Percentiles rank a stretch among this genome's conserved stretches.
Conservation (phyloP, 2,888 invertebrate genomes). For the Hanleya hanleyi region DNA sequence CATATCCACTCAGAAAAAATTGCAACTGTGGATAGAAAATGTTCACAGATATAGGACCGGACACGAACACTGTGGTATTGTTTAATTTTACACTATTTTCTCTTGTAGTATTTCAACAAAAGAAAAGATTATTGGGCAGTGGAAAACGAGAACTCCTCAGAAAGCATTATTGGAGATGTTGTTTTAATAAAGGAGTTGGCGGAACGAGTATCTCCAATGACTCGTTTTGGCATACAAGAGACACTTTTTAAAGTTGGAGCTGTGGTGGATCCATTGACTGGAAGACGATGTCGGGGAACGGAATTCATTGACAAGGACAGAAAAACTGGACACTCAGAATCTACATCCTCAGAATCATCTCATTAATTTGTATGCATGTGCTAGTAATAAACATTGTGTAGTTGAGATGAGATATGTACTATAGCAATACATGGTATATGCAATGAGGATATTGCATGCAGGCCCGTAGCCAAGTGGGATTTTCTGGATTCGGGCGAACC, state of each 20-base stretch:
- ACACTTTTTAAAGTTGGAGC: constrained; percentile 56
- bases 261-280: constrained; percentile 63
- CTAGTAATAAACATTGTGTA: too few species aligned
- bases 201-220: constrained; percentile 35
- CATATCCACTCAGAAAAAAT: too few species aligned
- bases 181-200: constrained; percentile 46
- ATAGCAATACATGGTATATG: too few species aligned
- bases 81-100: constrained; percentile 6
- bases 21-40: background rate
- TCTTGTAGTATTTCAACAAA: constrained; percentile 60
- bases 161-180: constrained; percentile 53
- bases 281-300: constrained; percentile 54
- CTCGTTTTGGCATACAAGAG: constrained; percentile 49
- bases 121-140: constrained; percentile 47
- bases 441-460: too few species aligned
- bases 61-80: background rate
- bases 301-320: constrained; percentile 53
- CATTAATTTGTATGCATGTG: too few species aligned
- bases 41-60: background rate
- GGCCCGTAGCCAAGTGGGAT: too few species aligned
- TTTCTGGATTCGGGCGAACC: too few species aligned
- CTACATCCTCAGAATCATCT: too few species aligned
- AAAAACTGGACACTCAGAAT: constrained; percentile 12
- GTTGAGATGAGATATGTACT: too few species aligned
- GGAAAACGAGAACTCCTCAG: constrained; percentile 25